These are phyloP conservation scores for Cryptus armator DNA, from an alignment of 2,888 invertebrate genomes.

Conservation along the genomic window DNA sequence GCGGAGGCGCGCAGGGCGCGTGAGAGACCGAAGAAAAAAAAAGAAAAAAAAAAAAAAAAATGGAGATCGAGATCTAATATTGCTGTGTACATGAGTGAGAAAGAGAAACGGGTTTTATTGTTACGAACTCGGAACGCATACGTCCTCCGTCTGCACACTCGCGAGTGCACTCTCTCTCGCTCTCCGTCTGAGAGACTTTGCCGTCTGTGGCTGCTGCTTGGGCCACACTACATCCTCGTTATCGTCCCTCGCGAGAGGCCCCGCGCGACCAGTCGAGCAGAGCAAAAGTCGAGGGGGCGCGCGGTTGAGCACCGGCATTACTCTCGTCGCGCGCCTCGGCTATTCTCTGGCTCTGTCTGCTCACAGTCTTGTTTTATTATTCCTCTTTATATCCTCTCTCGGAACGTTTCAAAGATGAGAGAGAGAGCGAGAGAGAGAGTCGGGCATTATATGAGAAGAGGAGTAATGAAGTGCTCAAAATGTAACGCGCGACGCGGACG, in stretches of 20 bases:
- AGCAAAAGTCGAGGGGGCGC: constrained; percentile 50
- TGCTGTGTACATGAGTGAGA: constrained; percentile 43
- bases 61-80: constrained; percentile 59
- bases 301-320: constrained; percentile 59
- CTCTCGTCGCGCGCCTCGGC: constrained; percentile 53
- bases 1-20: constrained; percentile 26
- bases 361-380: constrained; percentile 45
- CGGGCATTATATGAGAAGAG: constrained; percentile 53
- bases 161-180: constrained; percentile 12
- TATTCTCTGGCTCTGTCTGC: neutral
- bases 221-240: constrained; percentile 61
- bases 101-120: constrained; percentile 64
- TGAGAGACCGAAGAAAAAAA: constrained; percentile 11
- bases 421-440: constrained; percentile 26
- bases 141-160: constrained; percentile 49
- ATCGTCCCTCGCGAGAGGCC: constrained; percentile 48
- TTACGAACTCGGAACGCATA: constrained; percentile 51
- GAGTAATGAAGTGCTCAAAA: constrained; percentile 66
- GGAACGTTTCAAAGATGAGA: constrained; percentile 36
- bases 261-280: neutral
- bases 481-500: constrained; percentile 63
- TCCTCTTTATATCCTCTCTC: constrained; percentile 43
- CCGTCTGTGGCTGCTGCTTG: constrained; percentile 12
- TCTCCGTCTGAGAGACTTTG: neutral
- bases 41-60: constrained; percentile 25